Evolutionary conservation across 2,113 vertebrate species (phyloP).

Genomic region (Noctilio leporinus): DNA sequence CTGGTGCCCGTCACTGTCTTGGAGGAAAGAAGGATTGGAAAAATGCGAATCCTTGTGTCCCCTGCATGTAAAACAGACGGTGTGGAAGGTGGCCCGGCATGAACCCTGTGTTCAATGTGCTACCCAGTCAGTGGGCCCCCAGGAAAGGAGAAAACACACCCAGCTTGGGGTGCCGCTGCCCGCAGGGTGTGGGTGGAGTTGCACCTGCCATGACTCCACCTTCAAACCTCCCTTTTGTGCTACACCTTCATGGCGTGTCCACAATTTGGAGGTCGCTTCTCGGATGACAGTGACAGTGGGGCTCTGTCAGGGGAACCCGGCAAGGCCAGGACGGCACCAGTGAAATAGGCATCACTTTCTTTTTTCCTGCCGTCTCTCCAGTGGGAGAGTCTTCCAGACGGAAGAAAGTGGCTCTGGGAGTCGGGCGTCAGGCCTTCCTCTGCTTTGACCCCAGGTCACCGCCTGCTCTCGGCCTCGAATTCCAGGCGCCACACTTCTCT

Average conservation of each 20-base stretch:
- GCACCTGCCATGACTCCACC: not conserved
- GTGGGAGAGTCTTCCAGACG: not conserved
- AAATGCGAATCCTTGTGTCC: not conserved
- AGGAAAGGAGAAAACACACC: not conserved
- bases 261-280: not conserved
- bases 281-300: rapidly evolving
- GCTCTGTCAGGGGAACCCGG: not conserved
- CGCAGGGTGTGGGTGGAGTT: not conserved
- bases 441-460: not conserved
- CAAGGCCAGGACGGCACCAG: no score
- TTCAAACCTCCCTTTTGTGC: not conserved
- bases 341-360: not conserved
- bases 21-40: not conserved
- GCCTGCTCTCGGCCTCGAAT: not conserved
- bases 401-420: not conserved
- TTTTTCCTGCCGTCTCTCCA: not conserved
- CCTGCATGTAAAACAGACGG: not conserved
- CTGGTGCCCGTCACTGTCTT: not conserved
- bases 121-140: not conserved
- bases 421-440: not conserved
- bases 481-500: not conserved
- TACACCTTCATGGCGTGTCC: no score
- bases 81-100: not conserved
- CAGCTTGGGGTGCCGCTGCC: rapidly evolving
- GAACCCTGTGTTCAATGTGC: not conserved